phyloP scores from a whole-genome alignment of 2,888 invertebrate species.

The Chrysomela aeneicollis region DNA sequence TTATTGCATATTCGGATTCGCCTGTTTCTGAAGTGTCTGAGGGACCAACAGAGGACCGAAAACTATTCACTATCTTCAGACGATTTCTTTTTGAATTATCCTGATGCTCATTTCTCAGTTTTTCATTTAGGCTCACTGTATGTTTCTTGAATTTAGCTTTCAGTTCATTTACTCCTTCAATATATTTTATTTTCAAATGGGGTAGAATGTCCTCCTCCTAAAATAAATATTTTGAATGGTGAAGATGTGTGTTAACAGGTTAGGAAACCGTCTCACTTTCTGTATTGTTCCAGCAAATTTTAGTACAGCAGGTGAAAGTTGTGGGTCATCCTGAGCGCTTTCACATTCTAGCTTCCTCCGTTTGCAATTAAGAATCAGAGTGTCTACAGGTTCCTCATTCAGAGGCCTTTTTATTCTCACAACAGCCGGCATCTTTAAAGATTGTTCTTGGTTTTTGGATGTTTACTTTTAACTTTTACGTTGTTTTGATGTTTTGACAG shows the following conservation, averaged over 20 bases:
- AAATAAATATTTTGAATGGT: slow-evolving; percentile 9
- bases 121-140: slow-evolving; percentile 60
- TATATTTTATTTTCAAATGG: slow-evolving; percentile 62
- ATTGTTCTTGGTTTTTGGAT: too few relatives aligned
- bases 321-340: slow-evolving; percentile 46
- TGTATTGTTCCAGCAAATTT: slow-evolving; percentile 78
- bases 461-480: too few relatives aligned
- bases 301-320: slow-evolving; percentile 68
- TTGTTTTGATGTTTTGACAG: too few relatives aligned
- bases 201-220: slow-evolving; percentile 62
- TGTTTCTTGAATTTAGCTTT: slow-evolving; percentile 64
- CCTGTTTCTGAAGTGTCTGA: slow-evolving; percentile 38
- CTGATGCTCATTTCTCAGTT: slow-evolving; percentile 61
- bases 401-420: slow-evolving; percentile 77
- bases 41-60: slow-evolving; percentile 59
- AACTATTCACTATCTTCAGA: slow-evolving; percentile 68
- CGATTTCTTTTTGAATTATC: slow-evolving; percentile 64
- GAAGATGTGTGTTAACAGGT: background rate
- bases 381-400: slow-evolving; percentile 75
- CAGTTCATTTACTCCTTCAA: slow-evolving; percentile 57
- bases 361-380: slow-evolving; percentile 76
- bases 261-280: slow-evolving; percentile 33
- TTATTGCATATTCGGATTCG: slow-evolving; percentile 55
- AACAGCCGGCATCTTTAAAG: slow-evolving; percentile 67
- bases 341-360: slow-evolving; percentile 67